A percentile compares a stretch with the other conserved stretches of the same genome.
Evolutionary conservation across 2,113 vertebrate species (phyloP).

Genomic region (Cyphomyrus plagiostoma): DNA sequence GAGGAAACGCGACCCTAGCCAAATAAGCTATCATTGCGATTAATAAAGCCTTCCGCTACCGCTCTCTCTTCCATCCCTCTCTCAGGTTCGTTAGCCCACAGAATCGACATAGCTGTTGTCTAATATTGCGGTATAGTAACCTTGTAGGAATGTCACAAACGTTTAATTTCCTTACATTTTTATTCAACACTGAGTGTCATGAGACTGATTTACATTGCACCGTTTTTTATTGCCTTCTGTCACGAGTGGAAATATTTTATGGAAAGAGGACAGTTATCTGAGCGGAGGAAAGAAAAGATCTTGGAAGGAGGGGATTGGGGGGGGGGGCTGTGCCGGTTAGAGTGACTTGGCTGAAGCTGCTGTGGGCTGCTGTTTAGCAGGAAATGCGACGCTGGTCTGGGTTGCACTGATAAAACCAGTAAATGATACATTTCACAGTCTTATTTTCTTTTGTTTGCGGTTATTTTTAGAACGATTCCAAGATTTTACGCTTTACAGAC

Average conservation of each 20-base stretch:
- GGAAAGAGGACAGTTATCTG: neutral
- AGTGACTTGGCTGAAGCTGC: neutral
- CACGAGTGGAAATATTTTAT: neutral
- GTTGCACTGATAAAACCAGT: neutral
- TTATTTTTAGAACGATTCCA: neutral
- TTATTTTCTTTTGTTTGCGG: neutral
- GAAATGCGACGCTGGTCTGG: neutral
- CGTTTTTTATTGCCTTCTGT: neutral
- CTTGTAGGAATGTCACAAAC: neutral
- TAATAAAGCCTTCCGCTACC: neutral
- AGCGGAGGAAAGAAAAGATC: neutral
- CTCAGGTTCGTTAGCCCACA: neutral
- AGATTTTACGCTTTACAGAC: neutral
- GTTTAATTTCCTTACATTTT: neutral
- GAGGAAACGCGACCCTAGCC: slow-evolving; percentile 1
- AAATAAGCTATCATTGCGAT: neutral
- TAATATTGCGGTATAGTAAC: neutral
- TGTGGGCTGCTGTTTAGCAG: neutral
- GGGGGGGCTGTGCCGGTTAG: neutral
- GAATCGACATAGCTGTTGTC: neutral
- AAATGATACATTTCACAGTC: neutral
- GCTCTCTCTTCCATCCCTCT: neutral
- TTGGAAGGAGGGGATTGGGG: neutral
- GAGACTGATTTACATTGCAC: neutral
- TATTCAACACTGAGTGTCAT: neutral